Percentiles rank a stretch among this genome's conserved stretches.
These are phyloP conservation scores for Halichoerus grypus DNA, from an alignment of 2,113 vertebrate species.

Conservation along the genomic window DNA sequence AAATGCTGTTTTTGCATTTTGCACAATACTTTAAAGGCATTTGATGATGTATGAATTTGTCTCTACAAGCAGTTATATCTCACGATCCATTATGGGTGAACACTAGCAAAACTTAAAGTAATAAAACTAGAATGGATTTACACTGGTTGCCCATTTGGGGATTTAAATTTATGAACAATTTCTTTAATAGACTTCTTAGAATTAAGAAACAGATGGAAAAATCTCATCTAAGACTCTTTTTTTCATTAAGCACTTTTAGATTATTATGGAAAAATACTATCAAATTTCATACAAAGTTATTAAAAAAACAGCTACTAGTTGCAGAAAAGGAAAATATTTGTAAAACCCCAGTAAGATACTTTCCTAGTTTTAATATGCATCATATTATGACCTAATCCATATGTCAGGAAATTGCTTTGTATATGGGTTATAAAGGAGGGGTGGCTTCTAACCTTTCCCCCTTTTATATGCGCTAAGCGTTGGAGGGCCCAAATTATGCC, in stretches of 20 bases:
- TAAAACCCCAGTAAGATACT: background rate
- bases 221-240: background rate
- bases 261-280: background rate
- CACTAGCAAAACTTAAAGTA: background rate
- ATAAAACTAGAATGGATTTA: background rate
- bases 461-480: background rate
- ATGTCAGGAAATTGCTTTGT: background rate
- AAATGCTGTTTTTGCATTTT: background rate
- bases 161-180: slow-evolving; percentile 41
- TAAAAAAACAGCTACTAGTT: background rate
- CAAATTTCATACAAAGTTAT: background rate
- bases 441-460: background rate
- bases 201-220: background rate
- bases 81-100: background rate
- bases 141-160: background rate
- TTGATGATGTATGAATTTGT: background rate
- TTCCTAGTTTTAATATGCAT: background rate
- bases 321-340: background rate
- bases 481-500: background rate
- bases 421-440: background rate
- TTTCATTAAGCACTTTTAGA: background rate
- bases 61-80: background rate
- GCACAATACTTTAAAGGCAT: background rate
- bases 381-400: background rate
- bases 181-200: background rate